Base-by-base conservation (phyloP, 92 coral and sea anemone genomes). In the Parazoanthus swiftii region DNA sequence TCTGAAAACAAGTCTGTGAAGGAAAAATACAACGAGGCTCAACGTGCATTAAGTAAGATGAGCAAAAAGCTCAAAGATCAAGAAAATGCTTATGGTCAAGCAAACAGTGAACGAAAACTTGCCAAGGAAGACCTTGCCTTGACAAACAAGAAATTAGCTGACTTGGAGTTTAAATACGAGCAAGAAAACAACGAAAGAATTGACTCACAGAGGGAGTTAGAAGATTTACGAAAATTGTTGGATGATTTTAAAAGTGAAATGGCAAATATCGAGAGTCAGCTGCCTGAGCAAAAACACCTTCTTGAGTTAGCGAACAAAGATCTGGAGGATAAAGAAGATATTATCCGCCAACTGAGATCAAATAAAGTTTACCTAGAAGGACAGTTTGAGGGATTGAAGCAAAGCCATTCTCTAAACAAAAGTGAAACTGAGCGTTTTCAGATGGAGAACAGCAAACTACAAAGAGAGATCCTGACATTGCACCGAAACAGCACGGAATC, bases 401-500 rank as follows among this genome's bases (percentile, higher is more conserved):
- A 96, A 88, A 93, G 84, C 70, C 79, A 92, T 16, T 79, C 90
- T 21, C 54, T 84, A 15, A 89, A 81, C 76, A 95, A 92, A 86
- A 95, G 91, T 50, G 98, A 94, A 51, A 63, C 88, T 68, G 94
- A 95, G 74, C 92, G 96, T 43, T 86, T 90, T 7, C 90, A 88
- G 26, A 90, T 91, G 85, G 93, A 91, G 76, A 92, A 93, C 74
- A 90, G 71, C 56, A 88, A 85, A 68, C 87, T 90, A 43, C 98
- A 95, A 75, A 93, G 92, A 59, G 94, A 95, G 42, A 88, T 89
- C 79, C 89, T 96, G 36, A 92, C 86, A 0, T 74, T 92, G 56
- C 94, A 92, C 81, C 92, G 94, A 90, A 92, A 89, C 58, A 70
- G 87, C 16, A 78, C 95, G 2, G 98, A 96, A 56, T 85, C 95